These are phyloP conservation scores for Typhlichthys eigenmanni DNA, from an alignment of 2,797 vertebrate species.

Conservation along the genomic window DNA sequence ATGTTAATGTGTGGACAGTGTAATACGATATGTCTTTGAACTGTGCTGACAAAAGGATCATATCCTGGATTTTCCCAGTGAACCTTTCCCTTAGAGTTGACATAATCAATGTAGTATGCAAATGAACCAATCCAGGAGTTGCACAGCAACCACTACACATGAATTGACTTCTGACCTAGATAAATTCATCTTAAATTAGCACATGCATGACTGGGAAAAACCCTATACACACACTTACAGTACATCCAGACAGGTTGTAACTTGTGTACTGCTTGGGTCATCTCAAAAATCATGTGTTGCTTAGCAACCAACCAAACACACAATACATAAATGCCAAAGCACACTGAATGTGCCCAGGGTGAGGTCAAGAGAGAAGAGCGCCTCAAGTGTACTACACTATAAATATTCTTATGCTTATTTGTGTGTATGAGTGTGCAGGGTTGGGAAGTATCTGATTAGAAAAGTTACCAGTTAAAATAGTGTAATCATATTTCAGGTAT, in stretches of 20 bases:
- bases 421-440: background rate
- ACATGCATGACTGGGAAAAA: constrained; percentile 30
- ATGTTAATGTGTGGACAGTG: no score
- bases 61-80: constrained; percentile 45
- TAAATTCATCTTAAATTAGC: constrained; percentile 61
- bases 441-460: no score
- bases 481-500: no score
- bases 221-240: constrained; percentile 20
- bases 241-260: constrained; percentile 4
- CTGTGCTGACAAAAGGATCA: constrained; percentile 19
- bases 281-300: constrained; percentile 50
- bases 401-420: background rate
- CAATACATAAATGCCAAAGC: constrained; percentile 61
- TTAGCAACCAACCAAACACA: constrained; percentile 61
- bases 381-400: no score
- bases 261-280: constrained; percentile 29
- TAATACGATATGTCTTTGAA: constrained; percentile 19
- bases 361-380: constrained; percentile 11
- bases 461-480: no score
- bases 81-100: constrained; percentile 15
- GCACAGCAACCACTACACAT: constrained; percentile 36
- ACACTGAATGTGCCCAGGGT: constrained; percentile 15
- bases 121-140: constrained; percentile 31
- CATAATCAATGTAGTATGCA: constrained; percentile 24
- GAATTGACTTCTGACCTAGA: constrained; percentile 32